phyloP scores from a whole-genome alignment of 2,797 vertebrate species.

The Tadarida brasiliensis region DNA sequence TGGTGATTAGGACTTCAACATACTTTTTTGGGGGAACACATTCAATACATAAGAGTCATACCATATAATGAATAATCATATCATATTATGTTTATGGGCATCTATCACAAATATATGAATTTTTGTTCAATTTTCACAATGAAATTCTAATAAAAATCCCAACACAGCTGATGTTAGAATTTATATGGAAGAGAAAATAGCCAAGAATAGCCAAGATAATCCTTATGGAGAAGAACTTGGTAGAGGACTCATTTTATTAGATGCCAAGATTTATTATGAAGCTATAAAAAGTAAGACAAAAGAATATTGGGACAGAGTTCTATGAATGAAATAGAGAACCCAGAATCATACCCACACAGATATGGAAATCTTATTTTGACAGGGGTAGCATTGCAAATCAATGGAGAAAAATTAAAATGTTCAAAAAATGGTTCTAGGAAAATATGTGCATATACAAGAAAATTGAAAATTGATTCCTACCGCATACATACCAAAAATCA shows the following conservation, averaged over 20 bases:
- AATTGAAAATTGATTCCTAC: background rate
- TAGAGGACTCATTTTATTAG: background rate
- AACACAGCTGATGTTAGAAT: background rate
- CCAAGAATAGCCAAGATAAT: background rate
- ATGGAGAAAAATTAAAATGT: background rate
- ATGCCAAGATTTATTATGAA: background rate
- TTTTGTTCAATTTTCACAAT: background rate
- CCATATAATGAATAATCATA: background rate
- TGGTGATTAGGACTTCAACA: background rate
- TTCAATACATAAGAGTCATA: background rate
- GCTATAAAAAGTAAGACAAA: background rate
- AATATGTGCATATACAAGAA: background rate
- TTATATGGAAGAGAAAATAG: background rate
- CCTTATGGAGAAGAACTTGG: background rate
- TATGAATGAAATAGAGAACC: background rate
- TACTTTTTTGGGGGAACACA: background rate
- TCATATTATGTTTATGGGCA: background rate
- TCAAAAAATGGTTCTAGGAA: background rate
- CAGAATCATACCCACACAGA: background rate
- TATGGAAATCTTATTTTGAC: background rate
- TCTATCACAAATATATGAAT: background rate
- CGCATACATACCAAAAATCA: background rate
- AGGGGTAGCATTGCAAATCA: background rate
- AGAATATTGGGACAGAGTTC: background rate
- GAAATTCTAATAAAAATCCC: background rate